A percentile compares a stretch with the other conserved stretches of the same genome.
These are phyloP conservation scores for Edolisoma coerulescens DNA, from an alignment of 2,113 vertebrate genomes.

Conservation along the genomic window DNA sequence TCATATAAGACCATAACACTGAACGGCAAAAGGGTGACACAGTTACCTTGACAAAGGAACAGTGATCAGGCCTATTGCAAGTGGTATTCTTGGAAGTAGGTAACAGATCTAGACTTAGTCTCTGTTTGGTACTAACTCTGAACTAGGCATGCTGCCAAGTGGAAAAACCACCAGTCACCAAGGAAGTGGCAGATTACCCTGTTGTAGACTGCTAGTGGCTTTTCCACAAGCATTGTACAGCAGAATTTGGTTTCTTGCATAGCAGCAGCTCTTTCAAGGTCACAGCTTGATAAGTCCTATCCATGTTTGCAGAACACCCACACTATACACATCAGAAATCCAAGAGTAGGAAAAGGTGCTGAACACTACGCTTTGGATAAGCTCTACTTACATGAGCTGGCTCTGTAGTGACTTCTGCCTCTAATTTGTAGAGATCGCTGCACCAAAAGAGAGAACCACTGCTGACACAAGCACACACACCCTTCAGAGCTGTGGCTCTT, in stretches of 20 bases:
- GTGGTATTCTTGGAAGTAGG: neutral
- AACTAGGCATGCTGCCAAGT: neutral
- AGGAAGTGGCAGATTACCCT: neutral
- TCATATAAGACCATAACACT: neutral
- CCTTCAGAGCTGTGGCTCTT: neutral
- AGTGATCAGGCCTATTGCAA: neutral
- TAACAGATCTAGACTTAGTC: neutral
- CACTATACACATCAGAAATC: neutral
- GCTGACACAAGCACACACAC: neutral
- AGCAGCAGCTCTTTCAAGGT: conserved; percentile 28
- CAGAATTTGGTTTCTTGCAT: neutral
- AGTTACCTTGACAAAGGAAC: neutral
- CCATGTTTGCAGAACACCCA: neutral
- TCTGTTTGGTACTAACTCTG: neutral
- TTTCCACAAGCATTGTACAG: neutral
- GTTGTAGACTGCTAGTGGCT: neutral
- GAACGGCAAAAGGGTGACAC: neutral
- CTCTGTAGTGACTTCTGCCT: neutral
- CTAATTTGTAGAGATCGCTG: neutral
- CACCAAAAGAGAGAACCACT: neutral
- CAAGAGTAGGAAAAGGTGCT: conserved; percentile 9
- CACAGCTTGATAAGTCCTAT: neutral
- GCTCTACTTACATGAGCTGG: neutral
- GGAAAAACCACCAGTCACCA: neutral
- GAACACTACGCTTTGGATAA: neutral